Evolutionary conservation across 2,797 vertebrate species (phyloP).

Genomic region (Xenentodon cancila): DNA sequence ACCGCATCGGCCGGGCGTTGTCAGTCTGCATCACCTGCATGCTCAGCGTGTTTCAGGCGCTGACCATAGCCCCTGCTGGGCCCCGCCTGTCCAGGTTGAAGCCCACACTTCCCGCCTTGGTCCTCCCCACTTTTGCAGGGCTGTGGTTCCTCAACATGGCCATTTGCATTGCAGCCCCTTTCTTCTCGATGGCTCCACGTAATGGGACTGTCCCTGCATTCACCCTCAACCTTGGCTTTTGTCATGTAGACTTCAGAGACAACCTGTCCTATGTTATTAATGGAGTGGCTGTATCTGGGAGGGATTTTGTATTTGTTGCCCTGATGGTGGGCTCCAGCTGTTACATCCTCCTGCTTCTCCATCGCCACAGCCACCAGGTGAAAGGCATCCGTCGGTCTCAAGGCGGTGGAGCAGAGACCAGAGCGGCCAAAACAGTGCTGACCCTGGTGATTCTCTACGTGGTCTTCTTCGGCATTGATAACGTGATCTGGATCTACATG

Average conservation of each 20-base stretch:
- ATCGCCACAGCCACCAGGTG: slow-evolving; percentile 76
- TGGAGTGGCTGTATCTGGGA: slow-evolving; percentile 74
- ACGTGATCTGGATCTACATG: slow-evolving; percentile 88
- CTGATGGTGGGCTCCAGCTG: slow-evolving; percentile 82
- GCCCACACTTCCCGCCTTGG: slow-evolving; percentile 67
- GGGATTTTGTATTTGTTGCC: slow-evolving; percentile 83
- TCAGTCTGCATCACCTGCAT: slow-evolving; percentile 86
- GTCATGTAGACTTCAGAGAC: slow-evolving; percentile 81
- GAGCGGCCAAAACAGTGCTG: slow-evolving; percentile 81
- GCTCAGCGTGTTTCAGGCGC: slow-evolving; percentile 84
- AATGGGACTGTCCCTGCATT: slow-evolving; percentile 81
- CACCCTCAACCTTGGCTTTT: slow-evolving; percentile 85
- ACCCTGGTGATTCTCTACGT: slow-evolving; percentile 82
- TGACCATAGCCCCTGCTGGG: slow-evolving; percentile 73
- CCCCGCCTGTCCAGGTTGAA: slow-evolving; percentile 70
- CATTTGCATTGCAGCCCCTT: slow-evolving; percentile 77
- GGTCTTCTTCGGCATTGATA: slow-evolving; percentile 86
- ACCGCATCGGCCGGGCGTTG: slow-evolving; percentile 80
- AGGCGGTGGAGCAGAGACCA: slow-evolving; percentile 70
- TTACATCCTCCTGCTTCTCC: slow-evolving; percentile 82
- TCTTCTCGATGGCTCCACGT: slow-evolving; percentile 81
- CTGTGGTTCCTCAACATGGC: slow-evolving; percentile 85
- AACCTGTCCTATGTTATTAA: slow-evolving; percentile 81
- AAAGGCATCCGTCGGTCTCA: slow-evolving; percentile 67
- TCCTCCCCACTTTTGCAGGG: slow-evolving; percentile 74